phyloP scores from a whole-genome alignment of 2,888 invertebrate genomes.

The Caenorhabditis uteleia region DNA sequence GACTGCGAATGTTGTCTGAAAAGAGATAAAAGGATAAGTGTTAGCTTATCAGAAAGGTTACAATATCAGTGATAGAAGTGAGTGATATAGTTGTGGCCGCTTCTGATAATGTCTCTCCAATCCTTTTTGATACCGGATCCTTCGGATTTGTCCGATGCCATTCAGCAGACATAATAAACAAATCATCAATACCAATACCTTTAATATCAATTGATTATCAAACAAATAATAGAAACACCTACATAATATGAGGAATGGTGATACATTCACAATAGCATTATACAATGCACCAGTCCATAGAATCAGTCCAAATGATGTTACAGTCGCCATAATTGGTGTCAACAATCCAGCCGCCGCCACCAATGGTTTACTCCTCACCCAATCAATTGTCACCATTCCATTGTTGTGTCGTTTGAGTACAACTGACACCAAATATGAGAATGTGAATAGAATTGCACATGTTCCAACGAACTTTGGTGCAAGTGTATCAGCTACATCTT shows the following conservation, averaged over 20 bases:
- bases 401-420: constrained; percentile 58
- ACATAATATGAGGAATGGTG: constrained; percentile 67
- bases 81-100: constrained; percentile 96
- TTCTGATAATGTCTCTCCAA: constrained; percentile 87
- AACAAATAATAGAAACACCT: no score
- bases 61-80: constrained; percentile 84
- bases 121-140: constrained; percentile 72
- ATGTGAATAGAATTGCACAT: constrained; percentile 57
- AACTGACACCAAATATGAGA: constrained; percentile 63
- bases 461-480: constrained; percentile 56
- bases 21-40: not conserved
- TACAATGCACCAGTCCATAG: constrained; percentile 65
- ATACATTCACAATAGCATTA: constrained; percentile 69
- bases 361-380: constrained; percentile 65
- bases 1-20: constrained; percentile 66
- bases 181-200: constrained; percentile 95
- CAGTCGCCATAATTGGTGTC: constrained; percentile 64
- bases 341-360: constrained; percentile 62
- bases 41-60: constrained; percentile 22
- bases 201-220: constrained; percentile 50
- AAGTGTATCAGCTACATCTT: constrained; percentile 57
- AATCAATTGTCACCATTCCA: constrained; percentile 61
- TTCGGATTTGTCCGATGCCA: constrained; percentile 84
- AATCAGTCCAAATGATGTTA: constrained; percentile 64
- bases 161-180: constrained; percentile 93